Evolutionary conservation across 2,888 invertebrate species (phyloP).

Genomic region (Chymomyza fuscimana): DNA sequence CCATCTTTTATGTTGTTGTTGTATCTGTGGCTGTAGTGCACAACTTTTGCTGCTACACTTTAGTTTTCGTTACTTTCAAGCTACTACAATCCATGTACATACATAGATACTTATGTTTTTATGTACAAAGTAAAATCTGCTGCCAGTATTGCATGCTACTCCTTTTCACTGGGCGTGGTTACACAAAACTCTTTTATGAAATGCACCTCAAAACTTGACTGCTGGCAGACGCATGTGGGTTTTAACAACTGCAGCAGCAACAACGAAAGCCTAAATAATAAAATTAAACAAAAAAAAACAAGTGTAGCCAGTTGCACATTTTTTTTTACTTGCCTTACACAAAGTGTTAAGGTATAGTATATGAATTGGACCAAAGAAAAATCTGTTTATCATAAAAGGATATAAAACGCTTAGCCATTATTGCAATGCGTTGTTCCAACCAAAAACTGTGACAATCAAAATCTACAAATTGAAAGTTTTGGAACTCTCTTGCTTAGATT

Average conservation of each 20-base stretch:
- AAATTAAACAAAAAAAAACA: conserved; percentile 16
- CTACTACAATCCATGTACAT: neutral
- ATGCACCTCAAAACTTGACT: conserved; percentile 7
- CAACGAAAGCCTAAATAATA: conserved; percentile 24
- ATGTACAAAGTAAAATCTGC: neutral
- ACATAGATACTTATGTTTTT: neutral
- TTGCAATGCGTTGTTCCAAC: no score
- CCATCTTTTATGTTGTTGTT: conserved; percentile 59
- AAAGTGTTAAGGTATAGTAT: conserved; percentile 33
- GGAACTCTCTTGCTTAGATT: no score
- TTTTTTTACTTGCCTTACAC: conserved; percentile 29
- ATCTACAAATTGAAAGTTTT: no score
- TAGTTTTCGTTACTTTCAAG: conserved; percentile 9
- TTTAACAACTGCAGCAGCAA: conserved; percentile 34
- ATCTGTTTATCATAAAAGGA: no score
- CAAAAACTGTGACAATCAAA: no score
- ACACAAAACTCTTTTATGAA: conserved; percentile 1
- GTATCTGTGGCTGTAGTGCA: neutral
- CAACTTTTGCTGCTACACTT: conserved; percentile 5
- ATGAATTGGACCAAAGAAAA: no score
- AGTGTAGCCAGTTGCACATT: conserved; percentile 40
- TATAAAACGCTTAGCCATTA: no score
- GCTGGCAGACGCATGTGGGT: conserved; percentile 6
- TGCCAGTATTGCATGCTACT: neutral
- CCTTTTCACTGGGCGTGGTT: conserved; percentile 19